Evolutionary conservation across 2,888 invertebrate species (phyloP).

Genomic region (Scrobipalpa atriplicella): DNA sequence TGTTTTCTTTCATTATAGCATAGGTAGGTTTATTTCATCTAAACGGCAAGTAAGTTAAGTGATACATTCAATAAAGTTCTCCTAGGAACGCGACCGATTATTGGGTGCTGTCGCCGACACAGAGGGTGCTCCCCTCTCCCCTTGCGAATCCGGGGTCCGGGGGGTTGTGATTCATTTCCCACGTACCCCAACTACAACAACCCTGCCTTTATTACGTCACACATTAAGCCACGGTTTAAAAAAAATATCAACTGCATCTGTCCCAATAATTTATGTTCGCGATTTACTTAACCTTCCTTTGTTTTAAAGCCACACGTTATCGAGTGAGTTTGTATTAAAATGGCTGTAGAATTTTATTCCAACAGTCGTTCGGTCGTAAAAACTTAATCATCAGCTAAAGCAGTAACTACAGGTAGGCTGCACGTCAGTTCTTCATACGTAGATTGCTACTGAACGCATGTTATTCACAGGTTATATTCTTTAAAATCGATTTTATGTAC

Average conservation of each 20-base stretch:
- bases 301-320: slow-evolving; percentile 5
- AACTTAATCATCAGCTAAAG: neutral
- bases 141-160: slow-evolving; percentile 30
- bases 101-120: slow-evolving; percentile 64
- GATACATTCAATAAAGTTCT: slow-evolving; percentile 26
- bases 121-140: slow-evolving; percentile 61
- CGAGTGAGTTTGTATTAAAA: neutral
- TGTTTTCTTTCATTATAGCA: too few species aligned
- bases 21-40: too few species aligned
- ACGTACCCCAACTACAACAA: slow-evolving; percentile 68
- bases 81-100: slow-evolving; percentile 63
- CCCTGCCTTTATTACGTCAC: slow-evolving; percentile 61
- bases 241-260: slow-evolving; percentile 20
- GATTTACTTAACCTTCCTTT: neutral
- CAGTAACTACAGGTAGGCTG: too few species aligned
- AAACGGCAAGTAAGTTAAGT: slow-evolving; percentile 21
- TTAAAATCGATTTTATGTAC: neutral
- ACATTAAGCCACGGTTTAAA: slow-evolving; percentile 3
- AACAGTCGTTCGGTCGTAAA: slow-evolving; percentile 5
- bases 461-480: too few species aligned
- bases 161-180: slow-evolving; percentile 82
- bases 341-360: neutral
- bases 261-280: neutral
- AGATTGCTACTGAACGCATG: too few species aligned
- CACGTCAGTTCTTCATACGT: too few species aligned